Evolutionary conservation across 1,140 invertebrate species (phyloP).

Genomic region (Nebria ingens): DNA sequence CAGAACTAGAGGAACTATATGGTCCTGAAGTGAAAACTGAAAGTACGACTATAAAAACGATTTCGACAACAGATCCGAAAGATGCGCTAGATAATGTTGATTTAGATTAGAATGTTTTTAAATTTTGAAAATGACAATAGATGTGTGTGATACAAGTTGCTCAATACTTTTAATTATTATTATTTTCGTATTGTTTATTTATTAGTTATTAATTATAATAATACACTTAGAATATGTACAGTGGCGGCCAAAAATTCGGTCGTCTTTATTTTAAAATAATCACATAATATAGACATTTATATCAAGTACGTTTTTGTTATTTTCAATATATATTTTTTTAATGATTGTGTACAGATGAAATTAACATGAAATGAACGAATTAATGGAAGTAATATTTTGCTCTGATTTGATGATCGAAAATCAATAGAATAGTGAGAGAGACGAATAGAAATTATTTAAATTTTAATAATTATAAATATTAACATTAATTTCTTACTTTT

Average conservation of each 20-base stretch:
- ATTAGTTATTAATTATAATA: no score
- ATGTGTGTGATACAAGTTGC: neutral
- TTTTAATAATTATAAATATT: no score
- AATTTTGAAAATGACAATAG: neutral
- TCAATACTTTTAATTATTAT: neutral
- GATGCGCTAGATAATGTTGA: slow-evolving; percentile 13
- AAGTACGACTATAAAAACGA: neutral
- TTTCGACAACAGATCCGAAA: slow-evolving; percentile 4
- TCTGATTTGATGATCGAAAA: no score
- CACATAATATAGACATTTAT: slow-evolving; percentile 1
- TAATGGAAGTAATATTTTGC: no score
- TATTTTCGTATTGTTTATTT: slow-evolving; percentile 8
- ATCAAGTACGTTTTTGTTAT: no score
- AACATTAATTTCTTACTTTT: no score
- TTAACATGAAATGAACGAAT: no score
- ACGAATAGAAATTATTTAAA: no score
- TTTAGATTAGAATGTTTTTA: neutral
- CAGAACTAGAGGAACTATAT: slow-evolving; percentile 3
- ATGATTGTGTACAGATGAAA: neutral
- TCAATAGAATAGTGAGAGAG: no score
- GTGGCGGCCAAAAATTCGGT: neutral
- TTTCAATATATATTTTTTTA: neutral
- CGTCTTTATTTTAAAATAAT: neutral
- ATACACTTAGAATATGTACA: neutral
- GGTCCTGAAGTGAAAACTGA: neutral